phyloP scores from a whole-genome alignment of 2,888 invertebrate species.

The Cerastis rubricosa region DNA sequence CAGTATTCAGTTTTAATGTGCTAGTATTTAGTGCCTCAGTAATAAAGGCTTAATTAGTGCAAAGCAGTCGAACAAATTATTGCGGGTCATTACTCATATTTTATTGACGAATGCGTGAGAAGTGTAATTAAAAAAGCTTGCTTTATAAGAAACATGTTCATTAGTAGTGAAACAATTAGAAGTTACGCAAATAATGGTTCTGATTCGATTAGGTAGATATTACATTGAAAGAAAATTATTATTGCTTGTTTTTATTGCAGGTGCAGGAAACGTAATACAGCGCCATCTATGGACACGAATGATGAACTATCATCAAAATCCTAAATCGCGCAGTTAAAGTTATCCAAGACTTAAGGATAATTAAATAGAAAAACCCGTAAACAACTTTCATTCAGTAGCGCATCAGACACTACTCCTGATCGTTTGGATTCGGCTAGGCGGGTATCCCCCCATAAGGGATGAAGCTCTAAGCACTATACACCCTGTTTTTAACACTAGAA shows the following conservation, averaged over 20 bases:
- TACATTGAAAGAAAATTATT: not conserved
- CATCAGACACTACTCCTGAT: no score
- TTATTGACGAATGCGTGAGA: conserved; percentile 59
- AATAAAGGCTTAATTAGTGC: conserved; percentile 52
- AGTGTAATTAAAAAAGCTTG: conserved; percentile 29
- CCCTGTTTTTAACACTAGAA: not conserved
- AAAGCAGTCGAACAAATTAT: conserved; percentile 70
- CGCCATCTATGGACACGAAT: no score
- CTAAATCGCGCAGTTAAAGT: no score
- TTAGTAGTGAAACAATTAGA: conserved; percentile 34
- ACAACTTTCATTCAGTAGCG: no score
- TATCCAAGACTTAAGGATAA: no score
- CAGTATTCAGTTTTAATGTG: conserved; percentile 64
- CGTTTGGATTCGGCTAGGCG: no score
- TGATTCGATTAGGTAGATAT: not conserved
- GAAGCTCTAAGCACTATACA: no score
- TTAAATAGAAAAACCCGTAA: no score
- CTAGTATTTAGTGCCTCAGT: conserved; percentile 61
- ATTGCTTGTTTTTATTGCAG: not conserved
- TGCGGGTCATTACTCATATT: conserved; percentile 64
- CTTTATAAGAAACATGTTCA: conserved; percentile 28
- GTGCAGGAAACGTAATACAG: no score
- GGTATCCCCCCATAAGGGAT: no score
- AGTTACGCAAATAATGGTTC: not conserved
- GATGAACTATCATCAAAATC: no score